A percentile compares a stretch with the other conserved stretches of the same genome.
phyloP scores from a whole-genome alignment of 2,113 vertebrate genomes.

The Hemiprocne comata region DNA sequence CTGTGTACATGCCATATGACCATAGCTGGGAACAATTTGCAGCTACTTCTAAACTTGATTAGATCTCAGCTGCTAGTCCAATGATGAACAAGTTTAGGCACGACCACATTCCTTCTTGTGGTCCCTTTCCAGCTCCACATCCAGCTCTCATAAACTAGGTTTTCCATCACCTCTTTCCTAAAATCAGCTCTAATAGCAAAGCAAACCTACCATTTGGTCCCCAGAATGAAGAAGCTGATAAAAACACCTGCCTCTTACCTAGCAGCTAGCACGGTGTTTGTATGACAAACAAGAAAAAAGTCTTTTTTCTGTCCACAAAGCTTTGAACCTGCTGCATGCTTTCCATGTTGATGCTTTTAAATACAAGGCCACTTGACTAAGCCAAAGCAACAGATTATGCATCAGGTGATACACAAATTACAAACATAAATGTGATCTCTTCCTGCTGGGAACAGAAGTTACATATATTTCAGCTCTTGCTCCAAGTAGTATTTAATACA shows the following conservation, averaged over 20 bases:
- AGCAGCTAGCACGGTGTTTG: neutral
- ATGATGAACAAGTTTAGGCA: neutral
- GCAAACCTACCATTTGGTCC: accelerated
- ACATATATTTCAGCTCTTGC: neutral
- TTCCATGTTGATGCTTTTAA: neutral
- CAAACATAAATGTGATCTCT: neutral
- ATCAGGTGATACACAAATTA: neutral
- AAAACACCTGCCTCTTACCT: neutral
- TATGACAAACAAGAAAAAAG: neutral
- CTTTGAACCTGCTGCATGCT: neutral
- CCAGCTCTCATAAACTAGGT: neutral
- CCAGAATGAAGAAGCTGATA: neutral
- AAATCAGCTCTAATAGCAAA: neutral
- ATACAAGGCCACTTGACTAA: neutral
- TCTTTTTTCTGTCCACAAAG: neutral
- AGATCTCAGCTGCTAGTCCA: neutral
- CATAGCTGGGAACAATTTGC: neutral
- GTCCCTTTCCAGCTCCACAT: neutral
- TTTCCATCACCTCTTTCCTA: neutral
- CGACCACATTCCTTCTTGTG: neutral
- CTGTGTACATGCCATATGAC: neutral
- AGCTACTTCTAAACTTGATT: neutral
- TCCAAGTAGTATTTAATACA: neutral
- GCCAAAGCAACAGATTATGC: neutral
- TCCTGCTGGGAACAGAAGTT: neutral